These are phyloP conservation scores for Gallirallus australis DNA, from an alignment of 2,797 vertebrate species.

Conservation along the genomic window DNA sequence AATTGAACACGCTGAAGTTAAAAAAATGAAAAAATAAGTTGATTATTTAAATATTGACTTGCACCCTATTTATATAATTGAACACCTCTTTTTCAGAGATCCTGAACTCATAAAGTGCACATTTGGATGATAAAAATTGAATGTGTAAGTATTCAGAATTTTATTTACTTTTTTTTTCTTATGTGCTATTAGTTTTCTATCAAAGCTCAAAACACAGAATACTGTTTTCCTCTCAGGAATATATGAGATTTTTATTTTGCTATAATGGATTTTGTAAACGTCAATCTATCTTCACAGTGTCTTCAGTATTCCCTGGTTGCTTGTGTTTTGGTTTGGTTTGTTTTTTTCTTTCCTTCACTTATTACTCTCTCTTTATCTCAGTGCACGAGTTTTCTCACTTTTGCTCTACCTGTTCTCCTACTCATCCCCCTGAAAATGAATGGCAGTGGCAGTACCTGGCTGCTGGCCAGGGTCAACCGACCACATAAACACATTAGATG, in stretches of 20 bases:
- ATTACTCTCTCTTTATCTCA: background rate
- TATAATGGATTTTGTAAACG: background rate
- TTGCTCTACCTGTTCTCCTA: background rate
- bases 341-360: background rate
- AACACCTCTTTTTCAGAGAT: background rate
- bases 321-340: background rate
- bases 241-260: background rate
- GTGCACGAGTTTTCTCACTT: background rate
- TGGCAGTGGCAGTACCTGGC: background rate
- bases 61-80: background rate
- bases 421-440: background rate
- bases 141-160: background rate
- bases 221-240: background rate
- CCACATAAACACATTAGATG: background rate
- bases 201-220: background rate
- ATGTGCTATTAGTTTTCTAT: background rate
- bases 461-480: background rate
- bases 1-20: background rate
- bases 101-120: background rate
- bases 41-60: background rate
- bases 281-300: background rate
- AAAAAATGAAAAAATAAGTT: background rate
- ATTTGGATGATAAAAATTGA: background rate
- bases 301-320: background rate
- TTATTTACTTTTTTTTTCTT: background rate